phyloP scores from a whole-genome alignment of 2,888 invertebrate genomes.

The Spodoptera exigua region DNA sequence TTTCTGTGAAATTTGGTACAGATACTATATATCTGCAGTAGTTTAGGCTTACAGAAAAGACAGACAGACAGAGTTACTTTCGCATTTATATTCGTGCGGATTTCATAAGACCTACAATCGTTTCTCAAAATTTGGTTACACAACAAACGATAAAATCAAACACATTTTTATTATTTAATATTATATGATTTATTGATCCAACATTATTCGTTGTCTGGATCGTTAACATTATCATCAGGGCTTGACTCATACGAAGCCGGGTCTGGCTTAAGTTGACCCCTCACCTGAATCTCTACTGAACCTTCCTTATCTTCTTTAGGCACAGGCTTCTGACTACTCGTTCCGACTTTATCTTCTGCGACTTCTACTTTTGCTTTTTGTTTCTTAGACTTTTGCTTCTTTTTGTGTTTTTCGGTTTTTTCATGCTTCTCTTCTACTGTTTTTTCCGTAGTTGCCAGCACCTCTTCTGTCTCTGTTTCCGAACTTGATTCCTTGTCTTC shows the following conservation, averaged over 20 bases:
- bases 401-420: constrained; percentile 46
- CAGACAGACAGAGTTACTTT: no score
- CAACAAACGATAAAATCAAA: constrained; percentile 36
- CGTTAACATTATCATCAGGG: constrained; percentile 80
- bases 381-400: constrained; percentile 51
- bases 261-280: constrained; percentile 40
- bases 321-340: constrained; percentile 39
- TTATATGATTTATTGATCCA: constrained; percentile 54
- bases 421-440: constrained; percentile 41
- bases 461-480: constrained; percentile 50
- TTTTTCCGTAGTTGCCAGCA: constrained; percentile 46
- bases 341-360: constrained; percentile 36
- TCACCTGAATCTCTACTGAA: constrained; percentile 35
- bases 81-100: no score
- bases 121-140: neutral
- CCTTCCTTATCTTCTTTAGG: constrained; percentile 19
- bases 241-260: constrained; percentile 80
- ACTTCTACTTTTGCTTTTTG: constrained; percentile 41
- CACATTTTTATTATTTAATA: constrained; percentile 15
- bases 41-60: no score
- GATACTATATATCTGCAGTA: no score
- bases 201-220: constrained; percentile 72
- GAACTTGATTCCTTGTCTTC: constrained; percentile 20
- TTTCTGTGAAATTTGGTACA: no score
- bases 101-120: no score